Evolutionary conservation across 53 echinoderm and acorn worm genomes (phyloP).

Genomic region (Paelopatides confundens): DNA sequence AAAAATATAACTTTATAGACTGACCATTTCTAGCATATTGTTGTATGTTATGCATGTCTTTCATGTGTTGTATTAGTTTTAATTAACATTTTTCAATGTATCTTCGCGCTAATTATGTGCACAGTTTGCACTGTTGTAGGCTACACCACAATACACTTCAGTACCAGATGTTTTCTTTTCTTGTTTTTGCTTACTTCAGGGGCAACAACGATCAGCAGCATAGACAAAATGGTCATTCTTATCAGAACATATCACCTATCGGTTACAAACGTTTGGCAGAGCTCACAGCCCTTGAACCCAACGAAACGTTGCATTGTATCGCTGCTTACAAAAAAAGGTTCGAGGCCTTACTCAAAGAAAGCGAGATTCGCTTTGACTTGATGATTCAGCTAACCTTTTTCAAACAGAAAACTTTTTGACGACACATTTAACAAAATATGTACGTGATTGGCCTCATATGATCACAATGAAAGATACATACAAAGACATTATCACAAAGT

Average conservation of each 20-base stretch:
- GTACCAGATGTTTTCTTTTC: too few species aligned
- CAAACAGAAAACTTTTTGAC: constrained; percentile 66
- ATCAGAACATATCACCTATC: constrained; percentile 11
- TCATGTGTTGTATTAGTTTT: too few species aligned
- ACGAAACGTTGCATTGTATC: constrained; percentile 65
- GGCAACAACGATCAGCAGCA: neutral
- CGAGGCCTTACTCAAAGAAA: constrained; percentile 61
- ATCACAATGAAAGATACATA: constrained; percentile 24
- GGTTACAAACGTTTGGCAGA: constrained; percentile 77
- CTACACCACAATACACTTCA: too few species aligned
- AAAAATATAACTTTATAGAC: too few species aligned
- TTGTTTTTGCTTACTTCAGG: neutral
- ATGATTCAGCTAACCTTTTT: constrained; percentile 66
- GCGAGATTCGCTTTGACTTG: constrained; percentile 77
- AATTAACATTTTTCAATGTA: too few species aligned
- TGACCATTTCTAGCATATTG: too few species aligned
- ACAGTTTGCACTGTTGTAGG: too few species aligned
- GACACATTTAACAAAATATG: constrained; percentile 63
- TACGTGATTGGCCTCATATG: constrained; percentile 62
- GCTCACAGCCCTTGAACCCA: constrained; percentile 58
- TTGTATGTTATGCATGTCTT: too few species aligned
- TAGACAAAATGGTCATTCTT: neutral
- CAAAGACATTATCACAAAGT: constrained; percentile 47
- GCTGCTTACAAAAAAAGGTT: constrained; percentile 70
- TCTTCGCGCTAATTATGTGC: too few species aligned